Base-by-base conservation (phyloP, 2,797 vertebrate genomes). In the Falco biarmicus region DNA sequence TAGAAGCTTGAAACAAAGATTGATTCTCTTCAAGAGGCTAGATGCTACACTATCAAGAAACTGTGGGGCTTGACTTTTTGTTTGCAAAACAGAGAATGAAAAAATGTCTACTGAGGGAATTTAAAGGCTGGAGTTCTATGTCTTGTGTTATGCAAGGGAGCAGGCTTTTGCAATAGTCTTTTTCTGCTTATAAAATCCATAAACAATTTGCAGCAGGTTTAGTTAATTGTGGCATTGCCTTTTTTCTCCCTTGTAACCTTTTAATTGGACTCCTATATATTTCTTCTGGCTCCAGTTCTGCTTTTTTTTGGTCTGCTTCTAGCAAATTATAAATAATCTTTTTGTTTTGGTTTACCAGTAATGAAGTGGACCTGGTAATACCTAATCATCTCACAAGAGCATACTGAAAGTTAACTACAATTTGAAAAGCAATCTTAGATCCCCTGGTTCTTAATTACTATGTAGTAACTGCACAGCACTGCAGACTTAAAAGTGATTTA, bases 391-490 rank as follows among this genome's bases (percentile, higher is more conserved):
- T 83, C 91, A 87, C 53, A 78, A 80, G 86, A 56, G 31, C 51
- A 85, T 17, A 26, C 6, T 81, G 71, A 83, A 90, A 71, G 20
- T 85, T 95, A 95, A 92, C 24, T 90, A 85, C 48, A 74, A n/a
- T 77, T 78, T 80, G 75, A 74, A 91, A 79, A 87, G 75, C 34
- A 73, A 29, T 13, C 34, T 15, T 63, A 68, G 41, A 83, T 75
- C 50, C 57, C 74, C 60, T 39, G 60, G 10, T 68, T 95, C 43
- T 96, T 96, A 95, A 94, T 96, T 94, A 90, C 54, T 16, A 17
- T 28, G 8, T 18, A 64, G 34, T 74, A 87, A 74, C 32, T 53
- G 51, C 37, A 54, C 37, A 83, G 78, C 66, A 50, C 64, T 53
- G n/a, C 41, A 94, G 45, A n/a, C 57, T 89, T 83, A 85, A 63